Base-by-base conservation (phyloP, 1,140 invertebrate species). In the Megalopta genalis region DNA sequence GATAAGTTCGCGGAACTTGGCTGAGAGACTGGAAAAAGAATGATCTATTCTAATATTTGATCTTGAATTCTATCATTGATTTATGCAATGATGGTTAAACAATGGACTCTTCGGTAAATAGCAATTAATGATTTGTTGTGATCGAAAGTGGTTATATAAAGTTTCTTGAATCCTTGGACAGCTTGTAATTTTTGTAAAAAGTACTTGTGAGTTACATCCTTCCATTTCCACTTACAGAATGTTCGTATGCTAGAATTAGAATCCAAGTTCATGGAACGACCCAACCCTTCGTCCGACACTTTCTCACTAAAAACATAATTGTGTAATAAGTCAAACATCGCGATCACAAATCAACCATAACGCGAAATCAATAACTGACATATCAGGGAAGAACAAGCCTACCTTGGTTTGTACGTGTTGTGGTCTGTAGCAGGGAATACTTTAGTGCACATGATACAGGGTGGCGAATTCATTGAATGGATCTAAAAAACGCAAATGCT, bases 371-470 rank as follows among this genome's bases (percentile, higher is more conserved):
- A 27, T 67, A 78, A 21, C 7, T 49, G 32, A 21, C 9, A 63
- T 68, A 66, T 46, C 4, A 69, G 12, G 16, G 66, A 80, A 10
- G 21, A 32, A 39, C 66, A 54, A 65, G 59, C 10, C 80, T 83
- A 93, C 92, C 85, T 91, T 63, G 86, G 83, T 25, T 85, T 91
- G 66, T 92, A 93, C 8, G 90, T 82, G 7, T 68, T 89, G 42
- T 94, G 92, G 23, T 94, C 92, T 2, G 94, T 93, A 67, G 93
- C 93, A 49, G 93, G 93, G 88, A 95, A 96, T 60, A 97, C 95
- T 93, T 97, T 96, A 25, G 96, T 96, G 83, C 96, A 95, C 94
- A 97, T 95, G 27, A 97, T 90, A 59, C 95, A 94, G 4, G 94
- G 93, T 32, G 97, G 96, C 59, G 95, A 94, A 86, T 95, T 94